phyloP scores from a whole-genome alignment of 2,888 invertebrate genomes.

The Eupithecia centaureata region DNA sequence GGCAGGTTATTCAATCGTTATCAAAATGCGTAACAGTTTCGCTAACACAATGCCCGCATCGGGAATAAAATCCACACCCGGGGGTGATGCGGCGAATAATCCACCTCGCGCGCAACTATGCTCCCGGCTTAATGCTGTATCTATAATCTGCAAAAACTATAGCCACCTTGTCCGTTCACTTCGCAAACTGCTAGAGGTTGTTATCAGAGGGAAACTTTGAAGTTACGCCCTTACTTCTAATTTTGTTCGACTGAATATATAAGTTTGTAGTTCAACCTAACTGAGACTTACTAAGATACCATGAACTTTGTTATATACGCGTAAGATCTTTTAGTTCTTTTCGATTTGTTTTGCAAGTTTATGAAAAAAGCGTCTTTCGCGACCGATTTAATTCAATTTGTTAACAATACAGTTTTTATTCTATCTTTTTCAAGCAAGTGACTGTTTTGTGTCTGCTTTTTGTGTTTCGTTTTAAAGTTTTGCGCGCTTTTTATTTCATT shows the following conservation, averaged over 20 bases:
- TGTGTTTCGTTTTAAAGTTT: constrained; percentile 18
- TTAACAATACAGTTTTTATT: constrained; percentile 71
- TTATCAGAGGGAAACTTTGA: constrained; percentile 34
- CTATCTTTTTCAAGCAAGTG: constrained; percentile 42
- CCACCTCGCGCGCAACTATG: constrained; percentile 72
- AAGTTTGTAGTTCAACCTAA: constrained; percentile 20
- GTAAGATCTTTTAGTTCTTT: constrained; percentile 13
- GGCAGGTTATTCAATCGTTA: constrained; percentile 32
- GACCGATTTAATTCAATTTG: constrained; percentile 77
- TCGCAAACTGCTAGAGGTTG: constrained; percentile 21
- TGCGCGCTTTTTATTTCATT: constrained; percentile 14
- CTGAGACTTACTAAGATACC: constrained; percentile 19
- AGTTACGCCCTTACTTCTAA: not conserved
- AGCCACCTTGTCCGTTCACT: constrained; percentile 47
- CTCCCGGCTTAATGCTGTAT: constrained; percentile 62
- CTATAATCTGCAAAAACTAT: constrained; percentile 78
- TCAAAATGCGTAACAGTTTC: constrained; percentile 77
- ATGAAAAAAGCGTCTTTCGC: constrained; percentile 50
- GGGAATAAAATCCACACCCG: constrained; percentile 63
- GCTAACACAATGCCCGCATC: constrained; percentile 62
- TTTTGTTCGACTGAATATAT: not conserved
- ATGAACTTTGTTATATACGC: constrained; percentile 27
- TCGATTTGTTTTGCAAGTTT: constrained; percentile 3
- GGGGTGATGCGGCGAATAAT: constrained; percentile 77
- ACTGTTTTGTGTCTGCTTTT: constrained; percentile 12